These are phyloP conservation scores for Procapra przewalskii DNA, from an alignment of 2,113 vertebrate genomes.

Conservation along the genomic window DNA sequence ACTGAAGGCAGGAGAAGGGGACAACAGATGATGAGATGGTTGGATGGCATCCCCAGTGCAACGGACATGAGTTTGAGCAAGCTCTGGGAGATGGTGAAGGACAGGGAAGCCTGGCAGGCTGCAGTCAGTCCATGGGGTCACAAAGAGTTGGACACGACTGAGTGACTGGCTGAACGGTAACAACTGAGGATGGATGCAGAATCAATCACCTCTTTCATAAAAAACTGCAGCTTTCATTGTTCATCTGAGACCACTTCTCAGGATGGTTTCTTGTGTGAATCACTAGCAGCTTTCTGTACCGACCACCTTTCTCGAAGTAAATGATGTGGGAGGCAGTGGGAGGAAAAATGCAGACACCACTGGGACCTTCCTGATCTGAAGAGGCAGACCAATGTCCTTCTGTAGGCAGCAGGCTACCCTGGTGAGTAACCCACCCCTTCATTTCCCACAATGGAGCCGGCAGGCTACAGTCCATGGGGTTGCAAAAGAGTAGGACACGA, in stretches of 20 bases:
- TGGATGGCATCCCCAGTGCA: not conserved
- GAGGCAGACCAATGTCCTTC: not conserved
- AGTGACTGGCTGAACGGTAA: not conserved
- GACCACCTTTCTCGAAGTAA: not conserved
- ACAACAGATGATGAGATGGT: not conserved
- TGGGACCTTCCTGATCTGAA: not conserved
- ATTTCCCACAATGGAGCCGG: not conserved
- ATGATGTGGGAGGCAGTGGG: rapidly evolving
- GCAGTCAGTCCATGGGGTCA: not conserved
- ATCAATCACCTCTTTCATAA: not conserved
- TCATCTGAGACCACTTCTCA: not conserved
- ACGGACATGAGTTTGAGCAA: not conserved
- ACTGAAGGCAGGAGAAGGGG: not conserved
- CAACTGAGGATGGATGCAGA: not conserved
- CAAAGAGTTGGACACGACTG: not conserved
- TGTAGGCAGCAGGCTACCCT: not conserved
- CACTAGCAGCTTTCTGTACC: not conserved
- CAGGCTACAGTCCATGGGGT: not conserved
- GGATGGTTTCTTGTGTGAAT: not conserved
- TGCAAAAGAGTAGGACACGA: not conserved
- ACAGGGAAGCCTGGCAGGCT: not conserved
- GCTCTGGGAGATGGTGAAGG: not conserved
- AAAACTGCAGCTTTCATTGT: not conserved
- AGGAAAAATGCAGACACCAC: not conserved
- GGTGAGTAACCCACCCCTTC: not conserved